Evolutionary conservation across 1,140 invertebrate species (phyloP).

Genomic region (Armadillidium nasatum): DNA sequence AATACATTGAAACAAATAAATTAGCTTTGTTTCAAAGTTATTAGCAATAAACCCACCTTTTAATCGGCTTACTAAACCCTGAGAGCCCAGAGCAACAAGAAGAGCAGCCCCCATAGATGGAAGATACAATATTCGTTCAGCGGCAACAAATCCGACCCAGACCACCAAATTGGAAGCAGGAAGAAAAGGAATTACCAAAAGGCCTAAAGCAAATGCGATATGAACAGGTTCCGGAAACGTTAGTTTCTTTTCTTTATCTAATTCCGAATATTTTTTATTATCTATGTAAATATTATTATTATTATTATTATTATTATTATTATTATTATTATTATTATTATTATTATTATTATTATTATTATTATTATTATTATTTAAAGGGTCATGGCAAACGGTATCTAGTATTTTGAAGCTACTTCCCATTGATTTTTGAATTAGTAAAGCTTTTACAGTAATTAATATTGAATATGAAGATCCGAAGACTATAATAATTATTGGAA

Average conservation of each 20-base stretch:
- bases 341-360: too few relatives aligned
- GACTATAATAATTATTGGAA: background rate
- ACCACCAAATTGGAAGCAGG: slow-evolving; percentile 45
- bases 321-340: too few relatives aligned
- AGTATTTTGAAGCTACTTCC: background rate
- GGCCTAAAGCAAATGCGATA: slow-evolving; percentile 49
- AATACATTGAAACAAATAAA: too few relatives aligned
- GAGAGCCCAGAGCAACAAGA: slow-evolving; percentile 62
- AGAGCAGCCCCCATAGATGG: slow-evolving; percentile 87
- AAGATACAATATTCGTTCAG: slow-evolving; percentile 45
- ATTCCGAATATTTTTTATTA: background rate
- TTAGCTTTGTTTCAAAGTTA: too few relatives aligned
- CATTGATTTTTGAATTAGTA: background rate
- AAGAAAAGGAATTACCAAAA: slow-evolving; percentile 46
- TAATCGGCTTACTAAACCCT: slow-evolving; percentile 49
- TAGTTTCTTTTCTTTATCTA: slow-evolving; percentile 58
- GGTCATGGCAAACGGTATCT: background rate
- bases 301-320: too few relatives aligned
- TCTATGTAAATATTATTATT: too few relatives aligned
- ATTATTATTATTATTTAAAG: background rate
- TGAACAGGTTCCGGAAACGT: slow-evolving; percentile 59
- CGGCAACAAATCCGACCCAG: slow-evolving; percentile 46
- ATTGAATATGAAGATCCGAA: background rate
- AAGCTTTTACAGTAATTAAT: background rate
- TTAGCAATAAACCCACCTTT: background rate